Evolutionary conservation across 2,113 vertebrate genomes (phyloP).

Genomic region (Lamprologus lemairii): DNA sequence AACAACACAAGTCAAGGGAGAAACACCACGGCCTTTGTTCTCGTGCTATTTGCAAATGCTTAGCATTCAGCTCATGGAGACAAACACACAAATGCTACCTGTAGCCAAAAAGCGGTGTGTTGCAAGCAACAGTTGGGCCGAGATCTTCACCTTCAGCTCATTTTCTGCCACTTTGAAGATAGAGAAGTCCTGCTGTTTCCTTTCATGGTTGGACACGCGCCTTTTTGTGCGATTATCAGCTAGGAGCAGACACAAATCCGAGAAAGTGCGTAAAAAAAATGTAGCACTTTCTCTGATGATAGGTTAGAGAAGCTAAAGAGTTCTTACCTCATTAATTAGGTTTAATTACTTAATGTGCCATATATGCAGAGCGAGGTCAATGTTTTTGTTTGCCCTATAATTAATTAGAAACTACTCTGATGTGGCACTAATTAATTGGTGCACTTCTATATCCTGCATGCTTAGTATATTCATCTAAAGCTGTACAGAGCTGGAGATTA

Average conservation of each 20-base stretch:
- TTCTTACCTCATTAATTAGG: background rate
- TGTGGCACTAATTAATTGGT: background rate
- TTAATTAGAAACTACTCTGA: background rate
- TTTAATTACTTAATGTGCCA: background rate
- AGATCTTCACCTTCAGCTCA: slow-evolving; percentile 89
- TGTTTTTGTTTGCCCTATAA: background rate
- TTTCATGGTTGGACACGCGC: slow-evolving; percentile 83
- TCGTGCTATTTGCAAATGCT: background rate
- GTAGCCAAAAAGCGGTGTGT: slow-evolving; percentile 95
- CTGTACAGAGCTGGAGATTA: background rate
- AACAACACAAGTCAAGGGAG: background rate
- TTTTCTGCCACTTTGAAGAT: slow-evolving; percentile 89
- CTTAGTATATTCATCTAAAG: background rate
- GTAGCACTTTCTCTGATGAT: background rate
- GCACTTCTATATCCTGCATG: background rate
- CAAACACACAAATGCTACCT: slow-evolving; percentile 69
- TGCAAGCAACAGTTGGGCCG: slow-evolving; percentile 89
- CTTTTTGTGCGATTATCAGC: slow-evolving; percentile 91
- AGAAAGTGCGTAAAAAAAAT: background rate
- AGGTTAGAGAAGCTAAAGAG: background rate
- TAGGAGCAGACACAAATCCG: slow-evolving; percentile 35
- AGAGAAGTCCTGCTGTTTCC: slow-evolving; percentile 92
- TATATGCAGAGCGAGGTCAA: background rate
- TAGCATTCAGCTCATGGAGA: background rate
- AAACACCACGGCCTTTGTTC: background rate